These are phyloP conservation scores for Notodonta dromedarius DNA, from an alignment of 2,888 invertebrate species.

Conservation along the genomic window DNA sequence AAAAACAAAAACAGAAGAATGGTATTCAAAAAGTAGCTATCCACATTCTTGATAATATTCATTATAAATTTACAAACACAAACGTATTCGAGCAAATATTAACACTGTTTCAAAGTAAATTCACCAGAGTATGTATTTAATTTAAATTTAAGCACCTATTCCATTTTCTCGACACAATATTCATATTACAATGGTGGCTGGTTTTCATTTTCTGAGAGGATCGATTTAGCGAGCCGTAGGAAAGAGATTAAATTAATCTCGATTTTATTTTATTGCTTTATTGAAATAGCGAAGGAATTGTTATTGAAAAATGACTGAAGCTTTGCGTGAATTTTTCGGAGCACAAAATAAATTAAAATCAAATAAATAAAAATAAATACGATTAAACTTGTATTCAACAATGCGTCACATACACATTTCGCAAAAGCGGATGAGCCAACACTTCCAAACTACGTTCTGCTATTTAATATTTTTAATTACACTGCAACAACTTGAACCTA, in stretches of 20 bases:
- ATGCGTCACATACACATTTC: no score
- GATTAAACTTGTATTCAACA: no score
- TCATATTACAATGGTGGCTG: constrained; percentile 46
- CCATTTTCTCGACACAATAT: constrained; percentile 62
- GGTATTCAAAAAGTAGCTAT: no score
- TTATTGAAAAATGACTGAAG: not conserved
- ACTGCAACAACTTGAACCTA: no score
- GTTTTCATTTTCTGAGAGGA: constrained; percentile 54
- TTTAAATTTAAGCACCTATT: constrained; percentile 51
- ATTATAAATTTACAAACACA: not conserved
- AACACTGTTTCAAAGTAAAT: constrained; percentile 6
- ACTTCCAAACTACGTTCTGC: no score
- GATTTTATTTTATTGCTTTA: constrained; percentile 40
- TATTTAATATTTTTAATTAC: no score
- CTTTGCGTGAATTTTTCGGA: no score
- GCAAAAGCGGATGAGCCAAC: no score
- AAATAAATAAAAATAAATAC: no score
- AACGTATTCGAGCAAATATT: not conserved
- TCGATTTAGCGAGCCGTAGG: constrained; percentile 35
- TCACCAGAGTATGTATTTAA: constrained; percentile 28
- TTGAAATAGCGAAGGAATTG: constrained; percentile 7
- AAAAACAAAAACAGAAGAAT: no score
- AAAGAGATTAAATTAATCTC: constrained; percentile 40
- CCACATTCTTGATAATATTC: not conserved
- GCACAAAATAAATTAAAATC: no score